Evolutionary conservation across 53 echinoderm and acorn worm species (phyloP).

Genomic region (Arbacia lixula): DNA sequence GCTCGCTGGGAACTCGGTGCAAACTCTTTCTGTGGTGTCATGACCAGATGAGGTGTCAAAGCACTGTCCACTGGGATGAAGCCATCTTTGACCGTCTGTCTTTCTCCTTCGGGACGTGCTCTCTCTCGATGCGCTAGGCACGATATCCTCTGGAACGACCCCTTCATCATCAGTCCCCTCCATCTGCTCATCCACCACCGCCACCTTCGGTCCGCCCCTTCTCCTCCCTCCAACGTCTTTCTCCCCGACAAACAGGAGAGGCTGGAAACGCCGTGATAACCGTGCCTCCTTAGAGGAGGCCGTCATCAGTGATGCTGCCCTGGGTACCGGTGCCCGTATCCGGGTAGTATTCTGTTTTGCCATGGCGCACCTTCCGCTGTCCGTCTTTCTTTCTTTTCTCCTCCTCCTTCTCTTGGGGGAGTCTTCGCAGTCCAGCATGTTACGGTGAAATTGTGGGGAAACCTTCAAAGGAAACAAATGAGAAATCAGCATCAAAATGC

Average conservation of each 20-base stretch:
- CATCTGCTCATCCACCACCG: neutral
- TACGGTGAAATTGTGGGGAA: constrained; percentile 83
- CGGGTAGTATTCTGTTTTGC: constrained; percentile 20
- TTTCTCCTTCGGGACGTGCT: neutral
- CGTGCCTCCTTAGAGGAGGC: neutral
- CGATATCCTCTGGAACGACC: neutral
- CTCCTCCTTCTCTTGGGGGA: constrained; percentile 55
- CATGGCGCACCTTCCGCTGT: constrained; percentile 30
- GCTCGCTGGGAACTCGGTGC: too few species aligned
- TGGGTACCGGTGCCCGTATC: constrained; percentile 3
- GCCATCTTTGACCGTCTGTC: too few species aligned
- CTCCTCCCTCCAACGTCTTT: neutral
- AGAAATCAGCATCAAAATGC: too few species aligned
- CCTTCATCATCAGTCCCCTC: neutral
- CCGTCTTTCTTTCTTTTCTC: constrained; percentile 15
- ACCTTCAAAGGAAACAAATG: constrained; percentile 65
- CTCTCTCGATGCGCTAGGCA: neutral
- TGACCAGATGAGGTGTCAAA: too few species aligned
- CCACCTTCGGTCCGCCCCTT: neutral
- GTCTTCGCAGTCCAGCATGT: constrained; percentile 49
- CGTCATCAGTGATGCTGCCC: neutral
- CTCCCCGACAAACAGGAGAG: constrained; percentile 38
- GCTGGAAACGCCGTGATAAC: neutral
- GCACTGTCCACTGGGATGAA: too few species aligned
- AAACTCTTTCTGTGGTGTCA: too few species aligned